Base-by-base conservation (phyloP, 2,797 vertebrate genomes). In the Amblyopsis hoosieri region DNA sequence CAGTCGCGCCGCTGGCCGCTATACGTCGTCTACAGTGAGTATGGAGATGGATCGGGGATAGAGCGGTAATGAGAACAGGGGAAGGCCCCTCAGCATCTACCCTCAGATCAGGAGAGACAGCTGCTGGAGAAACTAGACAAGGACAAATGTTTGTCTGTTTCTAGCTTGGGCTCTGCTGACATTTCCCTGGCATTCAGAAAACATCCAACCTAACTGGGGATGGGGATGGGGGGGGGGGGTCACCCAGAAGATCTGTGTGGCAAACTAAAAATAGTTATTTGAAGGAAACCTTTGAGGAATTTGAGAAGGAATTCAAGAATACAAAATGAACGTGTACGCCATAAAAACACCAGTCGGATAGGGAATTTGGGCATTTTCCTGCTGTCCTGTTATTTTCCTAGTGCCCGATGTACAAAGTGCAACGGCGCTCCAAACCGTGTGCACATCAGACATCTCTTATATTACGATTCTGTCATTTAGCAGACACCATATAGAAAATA, bases 141-240 rank as follows among this genome's bases (percentile, higher is more conserved):
- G 76, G 79, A 88, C 81, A 85, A 89, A 83, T 82, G 74, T 85
- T 76, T 78, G 69, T 71, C 63, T 12, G 50, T 72, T 47, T 51
- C 42, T 37, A 31, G 64, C 72, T 65, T 42, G 15, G 69, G 62
- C 67, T 69, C 45, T 1, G 54, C 66, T 87, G 85, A 89, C 82
- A 89, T 89, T 90, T 89, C 74, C 69, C 56, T 85, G 85, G 70
- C 85, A 88, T 86, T 88, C 85, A 71, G 55, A 78, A 86, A 82
- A 77, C 67, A 74, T 69, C 69, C 64, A 69, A 71, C 51, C 55
- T 67, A 77, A 82, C 46, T 57, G 14, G 64, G 67, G 64, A 15
- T 19, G 46, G 54, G 63, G 6, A 17, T 31, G 29, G 9, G 4
- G 5, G 3, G 42, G 45, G 15, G 12, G 4, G 4, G 7, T 6